phyloP scores from a whole-genome alignment of 2,113 vertebrate genomes.

The Mormoops blainvillei region DNA sequence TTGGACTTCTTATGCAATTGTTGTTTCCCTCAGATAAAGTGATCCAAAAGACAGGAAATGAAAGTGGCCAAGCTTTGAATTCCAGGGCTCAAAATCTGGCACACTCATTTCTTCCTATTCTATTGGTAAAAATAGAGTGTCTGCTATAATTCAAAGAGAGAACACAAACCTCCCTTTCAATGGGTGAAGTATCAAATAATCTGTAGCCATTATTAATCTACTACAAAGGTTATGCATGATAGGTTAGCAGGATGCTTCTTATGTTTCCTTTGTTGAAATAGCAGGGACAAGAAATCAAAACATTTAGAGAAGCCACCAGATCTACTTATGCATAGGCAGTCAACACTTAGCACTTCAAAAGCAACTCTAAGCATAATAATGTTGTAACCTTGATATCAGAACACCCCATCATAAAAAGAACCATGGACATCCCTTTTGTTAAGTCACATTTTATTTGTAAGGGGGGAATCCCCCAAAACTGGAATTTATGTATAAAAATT shows the following conservation, averaged over 20 bases:
- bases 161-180: neutral
- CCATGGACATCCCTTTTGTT: neutral
- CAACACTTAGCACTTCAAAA: neutral
- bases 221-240: neutral
- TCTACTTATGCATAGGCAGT: neutral
- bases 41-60: neutral
- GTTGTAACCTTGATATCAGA: neutral
- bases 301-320: neutral
- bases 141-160: neutral
- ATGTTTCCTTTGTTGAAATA: neutral
- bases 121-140: neutral
- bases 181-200: neutral
- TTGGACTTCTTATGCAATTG: neutral
- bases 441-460: neutral
- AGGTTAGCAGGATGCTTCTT: neutral
- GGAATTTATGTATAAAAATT: too few species aligned
- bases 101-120: neutral
- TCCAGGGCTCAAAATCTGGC: neutral
- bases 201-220: neutral
- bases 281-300: neutral
- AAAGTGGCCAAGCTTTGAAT: neutral
- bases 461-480: too few species aligned
- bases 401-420: neutral
- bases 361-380: neutral
- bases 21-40: neutral